Conservation (phyloP, 2,888 invertebrate genomes). For the Anthophora plumipes region DNA sequence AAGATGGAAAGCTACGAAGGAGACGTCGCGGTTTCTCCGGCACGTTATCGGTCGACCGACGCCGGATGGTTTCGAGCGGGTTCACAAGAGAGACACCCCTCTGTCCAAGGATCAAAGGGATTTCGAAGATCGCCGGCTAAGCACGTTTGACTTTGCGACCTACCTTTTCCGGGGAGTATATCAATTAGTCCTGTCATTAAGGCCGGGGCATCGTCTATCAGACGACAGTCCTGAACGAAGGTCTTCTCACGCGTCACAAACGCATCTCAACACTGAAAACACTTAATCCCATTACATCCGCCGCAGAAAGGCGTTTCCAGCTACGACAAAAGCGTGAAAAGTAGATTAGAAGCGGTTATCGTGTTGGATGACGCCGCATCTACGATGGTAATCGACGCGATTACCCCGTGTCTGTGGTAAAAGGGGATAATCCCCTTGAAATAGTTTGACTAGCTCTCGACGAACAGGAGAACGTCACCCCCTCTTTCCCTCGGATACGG, state of each 20-base stretch:
- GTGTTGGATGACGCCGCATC: slow-evolving; percentile 23
- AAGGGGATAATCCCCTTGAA: slow-evolving; percentile 25
- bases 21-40: slow-evolving; percentile 47
- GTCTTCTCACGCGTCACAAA: slow-evolving; percentile 53
- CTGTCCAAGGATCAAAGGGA: slow-evolving; percentile 60
- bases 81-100: slow-evolving; percentile 57
- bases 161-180: slow-evolving; percentile 60
- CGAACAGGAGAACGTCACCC: not conserved
- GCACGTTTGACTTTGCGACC: slow-evolving; percentile 67
- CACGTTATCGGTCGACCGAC: slow-evolving; percentile 51
- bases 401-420: slow-evolving; percentile 14
- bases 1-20: slow-evolving; percentile 47
- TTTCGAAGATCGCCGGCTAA: slow-evolving; percentile 64
- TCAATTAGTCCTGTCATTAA: slow-evolving; percentile 66
- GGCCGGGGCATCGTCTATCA: slow-evolving; percentile 23
- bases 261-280: slow-evolving; percentile 36
- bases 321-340: slow-evolving; percentile 65
- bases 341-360: slow-evolving; percentile 67
- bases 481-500: not conserved
- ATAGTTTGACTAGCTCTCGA: slow-evolving; percentile 17
- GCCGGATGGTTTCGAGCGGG: slow-evolving; percentile 55
- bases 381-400: slow-evolving; percentile 52
- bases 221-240: not conserved
- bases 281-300: slow-evolving; percentile 59
- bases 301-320: slow-evolving; percentile 56